These are phyloP conservation scores for Balaeniceps rex DNA, from an alignment of 2,113 vertebrate genomes.

Conservation along the genomic window DNA sequence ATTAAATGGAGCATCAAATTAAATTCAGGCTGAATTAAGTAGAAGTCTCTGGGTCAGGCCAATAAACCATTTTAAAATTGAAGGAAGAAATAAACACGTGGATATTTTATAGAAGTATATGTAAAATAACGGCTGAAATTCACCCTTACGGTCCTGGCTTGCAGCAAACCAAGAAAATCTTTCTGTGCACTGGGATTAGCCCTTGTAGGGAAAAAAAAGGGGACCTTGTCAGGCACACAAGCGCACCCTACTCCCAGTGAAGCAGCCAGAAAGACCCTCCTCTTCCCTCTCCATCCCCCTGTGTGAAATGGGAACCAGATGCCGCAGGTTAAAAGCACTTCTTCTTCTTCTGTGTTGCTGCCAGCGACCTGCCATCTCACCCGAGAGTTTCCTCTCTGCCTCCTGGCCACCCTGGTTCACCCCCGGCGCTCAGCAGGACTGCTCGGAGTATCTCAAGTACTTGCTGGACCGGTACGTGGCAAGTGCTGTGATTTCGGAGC, in stretches of 20 bases:
- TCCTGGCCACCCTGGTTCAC: conserved; percentile 87
- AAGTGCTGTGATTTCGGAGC: fast-evolving
- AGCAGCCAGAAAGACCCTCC: neutral
- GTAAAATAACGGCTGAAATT: neutral
- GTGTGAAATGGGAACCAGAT: neutral
- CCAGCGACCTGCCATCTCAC: conserved; percentile 81
- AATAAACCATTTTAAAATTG: neutral
- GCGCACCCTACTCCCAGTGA: neutral
- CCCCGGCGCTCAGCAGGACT: conserved; percentile 82
- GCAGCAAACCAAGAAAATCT: neutral
- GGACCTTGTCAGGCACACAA: neutral
- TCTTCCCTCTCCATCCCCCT: neutral
- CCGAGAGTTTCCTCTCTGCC: conserved; percentile 78
- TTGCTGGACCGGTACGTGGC: conserved; percentile 76
- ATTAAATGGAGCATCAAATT: conserved; percentile 33
- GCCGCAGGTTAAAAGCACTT: neutral
- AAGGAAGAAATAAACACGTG: neutral
- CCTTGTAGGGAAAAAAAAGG: neutral
- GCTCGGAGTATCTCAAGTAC: conserved; percentile 84
- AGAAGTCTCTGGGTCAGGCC: neutral
- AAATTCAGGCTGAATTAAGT: neutral
- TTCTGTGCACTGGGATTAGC: neutral
- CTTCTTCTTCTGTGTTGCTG: neutral
- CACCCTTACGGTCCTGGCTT: neutral
- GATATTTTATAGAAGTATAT: neutral